Evolutionary conservation across 2,888 invertebrate genomes (phyloP), one percentile per base, ranked within the genome.

Genomic region (Eristalis pertinax): DNA sequence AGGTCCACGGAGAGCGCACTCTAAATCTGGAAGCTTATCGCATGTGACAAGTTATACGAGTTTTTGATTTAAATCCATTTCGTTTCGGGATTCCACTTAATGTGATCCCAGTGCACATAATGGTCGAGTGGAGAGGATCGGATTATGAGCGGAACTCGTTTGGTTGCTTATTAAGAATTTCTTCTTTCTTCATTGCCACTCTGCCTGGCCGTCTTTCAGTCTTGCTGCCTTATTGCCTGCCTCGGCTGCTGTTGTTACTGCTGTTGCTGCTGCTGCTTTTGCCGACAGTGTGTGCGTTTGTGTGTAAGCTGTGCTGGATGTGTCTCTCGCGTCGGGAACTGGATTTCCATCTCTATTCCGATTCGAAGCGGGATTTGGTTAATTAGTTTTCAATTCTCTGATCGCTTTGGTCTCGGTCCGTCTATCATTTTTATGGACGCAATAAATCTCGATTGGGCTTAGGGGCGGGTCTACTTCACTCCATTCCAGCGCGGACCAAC

Each of bases 61-160:
- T 87, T 87, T 87, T 87, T 87, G 87, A 87, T 87, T 87, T 87
- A 87, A 87, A 87, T 87, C 87, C 79, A 87, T 87, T 87, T 87
- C 87, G 87, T 87, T 84, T 87, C 80, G 87, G 87, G 87, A 84
- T 87, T 83, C 84, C 80, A 84, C 84, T 87, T 87, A 84, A 87
- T 87, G 84, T 79, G 87, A 87, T 87, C 87, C 87, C 87, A 72
- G 73, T 87, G 87, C 87, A 79, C 87, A 87, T 87, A 87, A 87
- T 87, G 87, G 84, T 73, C 79, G 83, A 83, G 76, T 80, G 87
- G 79, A 87, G 79, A 84, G 84, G 84, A 82, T 82, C 70, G 82
- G 82, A 87, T 87, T 87, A 87, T 87, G 84, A 87, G 64, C 79
- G 87, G 68, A 87, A 87, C 87, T 76, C 69, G 87, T 87, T 87